Percentiles rank a stretch among this genome's conserved stretches.
phyloP scores from a whole-genome alignment of 2,113 vertebrate species.

The Caretta caretta region DNA sequence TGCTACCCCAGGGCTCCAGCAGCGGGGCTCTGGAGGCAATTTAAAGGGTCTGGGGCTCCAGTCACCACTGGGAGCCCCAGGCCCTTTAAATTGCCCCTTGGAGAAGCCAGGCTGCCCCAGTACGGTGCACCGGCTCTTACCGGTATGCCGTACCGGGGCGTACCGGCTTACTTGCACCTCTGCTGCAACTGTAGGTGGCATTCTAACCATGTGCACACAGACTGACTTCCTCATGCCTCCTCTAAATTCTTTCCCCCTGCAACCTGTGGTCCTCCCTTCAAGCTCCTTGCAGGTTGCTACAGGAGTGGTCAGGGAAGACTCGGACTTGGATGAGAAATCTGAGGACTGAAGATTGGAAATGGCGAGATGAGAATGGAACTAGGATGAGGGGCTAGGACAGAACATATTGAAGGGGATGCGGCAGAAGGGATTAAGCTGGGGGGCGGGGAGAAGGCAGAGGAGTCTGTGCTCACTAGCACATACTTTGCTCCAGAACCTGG shows the following conservation, averaged over 20 bases:
- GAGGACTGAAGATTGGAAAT: neutral
- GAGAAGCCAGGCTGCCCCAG: too few species aligned
- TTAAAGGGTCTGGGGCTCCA: too few species aligned
- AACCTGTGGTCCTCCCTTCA: neutral
- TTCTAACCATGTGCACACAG: neutral
- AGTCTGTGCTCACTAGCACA: neutral
- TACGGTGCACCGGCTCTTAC: too few species aligned
- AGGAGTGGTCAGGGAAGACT: neutral
- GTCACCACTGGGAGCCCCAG: too few species aligned
- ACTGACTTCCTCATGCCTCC: neutral
- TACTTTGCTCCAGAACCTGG: neutral
- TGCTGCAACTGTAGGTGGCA: neutral
- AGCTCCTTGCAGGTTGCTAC: neutral
- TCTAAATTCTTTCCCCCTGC: neutral
- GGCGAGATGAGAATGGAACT: neutral
- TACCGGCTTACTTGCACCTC: too few species aligned
- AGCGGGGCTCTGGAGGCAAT: too few species aligned
- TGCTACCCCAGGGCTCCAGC: too few species aligned
- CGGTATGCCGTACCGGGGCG: too few species aligned
- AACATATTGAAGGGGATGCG: neutral
- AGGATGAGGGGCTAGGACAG: neutral
- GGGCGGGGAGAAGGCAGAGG: neutral
- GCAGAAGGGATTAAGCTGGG: neutral
- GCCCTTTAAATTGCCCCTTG: too few species aligned
- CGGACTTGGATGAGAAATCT: neutral